Evolutionary conservation across 2,797 vertebrate genomes (phyloP).

Genomic region (Harpagifer antarcticus): DNA sequence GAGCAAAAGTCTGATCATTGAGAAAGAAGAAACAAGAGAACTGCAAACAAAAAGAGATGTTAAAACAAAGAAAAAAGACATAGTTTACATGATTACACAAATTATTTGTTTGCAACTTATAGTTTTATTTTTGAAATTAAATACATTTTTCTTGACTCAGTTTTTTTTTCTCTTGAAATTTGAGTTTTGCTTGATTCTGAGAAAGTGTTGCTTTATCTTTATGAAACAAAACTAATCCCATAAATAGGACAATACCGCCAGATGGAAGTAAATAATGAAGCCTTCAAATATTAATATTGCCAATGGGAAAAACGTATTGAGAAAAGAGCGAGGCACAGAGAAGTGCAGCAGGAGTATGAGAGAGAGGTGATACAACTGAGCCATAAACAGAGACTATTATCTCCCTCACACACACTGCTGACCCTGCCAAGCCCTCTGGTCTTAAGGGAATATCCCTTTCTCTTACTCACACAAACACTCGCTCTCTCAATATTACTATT

Average conservation of each 20-base stretch:
- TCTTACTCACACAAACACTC: slow-evolving; percentile 36
- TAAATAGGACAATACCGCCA: slow-evolving; percentile 9
- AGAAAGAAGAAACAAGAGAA: too few species aligned
- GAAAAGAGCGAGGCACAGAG: slow-evolving; percentile 17
- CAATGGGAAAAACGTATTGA: slow-evolving; percentile 22
- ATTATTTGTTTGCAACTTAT: too few species aligned
- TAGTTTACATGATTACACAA: too few species aligned
- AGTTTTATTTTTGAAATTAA: too few species aligned
- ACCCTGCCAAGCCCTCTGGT: slow-evolving; percentile 67
- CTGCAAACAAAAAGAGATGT: too few species aligned
- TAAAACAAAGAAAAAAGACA: too few species aligned
- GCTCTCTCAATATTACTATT: slow-evolving; percentile 35
- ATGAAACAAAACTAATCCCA: too few species aligned
- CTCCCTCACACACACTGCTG: slow-evolving; percentile 69
- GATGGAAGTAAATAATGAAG: slow-evolving; percentile 51
- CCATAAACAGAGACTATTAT: slow-evolving; percentile 71
- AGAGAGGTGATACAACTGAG: slow-evolving; percentile 44
- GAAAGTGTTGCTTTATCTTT: too few species aligned
- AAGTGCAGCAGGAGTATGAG: slow-evolving; percentile 28
- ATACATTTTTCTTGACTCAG: too few species aligned
- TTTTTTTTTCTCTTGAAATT: too few species aligned
- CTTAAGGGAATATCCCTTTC: slow-evolving; percentile 64
- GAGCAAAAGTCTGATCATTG: too few species aligned
- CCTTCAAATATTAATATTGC: slow-evolving; percentile 64
- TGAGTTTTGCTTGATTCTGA: too few species aligned